Evolutionary conservation across 1,140 invertebrate species (phyloP), one percentile per base, ranked within the genome.

Genomic region (Drosophila melanica): DNA sequence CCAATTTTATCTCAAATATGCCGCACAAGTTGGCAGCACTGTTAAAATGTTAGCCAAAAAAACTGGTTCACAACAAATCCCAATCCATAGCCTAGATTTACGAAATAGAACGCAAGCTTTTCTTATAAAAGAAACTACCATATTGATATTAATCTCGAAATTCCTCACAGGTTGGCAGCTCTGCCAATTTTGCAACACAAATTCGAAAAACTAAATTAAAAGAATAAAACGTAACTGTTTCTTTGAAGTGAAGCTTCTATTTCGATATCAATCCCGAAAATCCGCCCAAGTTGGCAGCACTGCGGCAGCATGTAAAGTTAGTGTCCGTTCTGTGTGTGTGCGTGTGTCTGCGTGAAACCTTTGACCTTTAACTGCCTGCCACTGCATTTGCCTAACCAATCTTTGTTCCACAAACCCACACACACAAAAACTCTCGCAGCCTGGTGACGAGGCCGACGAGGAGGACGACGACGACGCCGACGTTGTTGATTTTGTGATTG

Each of bases 361-460:
- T 63, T 68, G 41, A 73, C 39, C 59, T 18, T 41, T 69, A 68
- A 60, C 47, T 54, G 50, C 58, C 50, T 64, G 63, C 68, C 16
- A 53, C 12, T 30, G 50, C 59, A 51, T 69, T 50, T 62, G 64
- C 74, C 68, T 59, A 77, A 66, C 71, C 63, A 59, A 59, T 65
- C 41, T 58, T 66, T 77, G 71, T 71, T 41, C 37, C 71, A 54
- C 41, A 72, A 30, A 59, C 20, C 50, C 27, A 27, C 27, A 27
- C 27, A 27, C 27, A 27, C 27, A 27, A 27, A 0, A 27, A 27
- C 27, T 10, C 51, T 54, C 54, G 47, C 23, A 84, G 85, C 80
- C 85, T 54, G 85, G 81, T 50, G 81, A 84, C 77, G 86, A 90
- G 67, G 86, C 81, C 55, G 86, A 86, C 67, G 85, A 91, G 30